These are phyloP conservation scores for Alethe diademata DNA, from an alignment of 2,113 vertebrate species.

Conservation along the genomic window DNA sequence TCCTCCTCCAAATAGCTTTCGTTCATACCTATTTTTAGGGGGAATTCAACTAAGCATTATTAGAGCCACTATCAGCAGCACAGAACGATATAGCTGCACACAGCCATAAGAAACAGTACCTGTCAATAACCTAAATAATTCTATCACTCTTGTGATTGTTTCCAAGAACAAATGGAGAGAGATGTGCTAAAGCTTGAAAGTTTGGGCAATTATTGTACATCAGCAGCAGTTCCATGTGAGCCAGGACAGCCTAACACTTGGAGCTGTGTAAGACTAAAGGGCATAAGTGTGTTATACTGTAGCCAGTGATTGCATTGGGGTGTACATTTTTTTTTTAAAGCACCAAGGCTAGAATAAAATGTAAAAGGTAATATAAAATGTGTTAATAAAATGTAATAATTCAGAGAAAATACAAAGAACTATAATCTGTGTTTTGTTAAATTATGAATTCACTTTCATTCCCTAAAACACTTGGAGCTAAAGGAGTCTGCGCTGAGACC, in stretches of 20 bases:
- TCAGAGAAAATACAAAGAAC: background rate
- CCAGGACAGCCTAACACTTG: slow-evolving; percentile 20
- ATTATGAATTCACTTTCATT: background rate
- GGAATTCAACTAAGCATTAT: background rate
- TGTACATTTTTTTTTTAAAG: background rate
- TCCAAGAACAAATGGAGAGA: background rate
- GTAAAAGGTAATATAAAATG: no score
- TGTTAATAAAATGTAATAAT: background rate
- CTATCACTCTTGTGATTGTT: background rate
- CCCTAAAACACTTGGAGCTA: background rate
- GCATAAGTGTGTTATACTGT: background rate
- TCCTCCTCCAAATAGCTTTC: background rate
- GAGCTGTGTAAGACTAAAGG: slow-evolving; percentile 39
- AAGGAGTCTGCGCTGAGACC: background rate
- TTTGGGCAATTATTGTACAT: background rate
- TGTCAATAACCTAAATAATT: background rate
- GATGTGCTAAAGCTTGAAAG: background rate
- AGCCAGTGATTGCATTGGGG: background rate
- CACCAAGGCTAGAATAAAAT: background rate
- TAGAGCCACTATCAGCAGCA: background rate
- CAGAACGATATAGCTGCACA: background rate
- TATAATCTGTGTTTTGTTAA: background rate
- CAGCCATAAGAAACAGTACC: background rate
- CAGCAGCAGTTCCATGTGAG: slow-evolving; percentile 26
- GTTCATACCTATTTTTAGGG: background rate